These are phyloP conservation scores for Myotis findleyi DNA, from an alignment of 2,797 vertebrate genomes.

Conservation along the genomic window DNA sequence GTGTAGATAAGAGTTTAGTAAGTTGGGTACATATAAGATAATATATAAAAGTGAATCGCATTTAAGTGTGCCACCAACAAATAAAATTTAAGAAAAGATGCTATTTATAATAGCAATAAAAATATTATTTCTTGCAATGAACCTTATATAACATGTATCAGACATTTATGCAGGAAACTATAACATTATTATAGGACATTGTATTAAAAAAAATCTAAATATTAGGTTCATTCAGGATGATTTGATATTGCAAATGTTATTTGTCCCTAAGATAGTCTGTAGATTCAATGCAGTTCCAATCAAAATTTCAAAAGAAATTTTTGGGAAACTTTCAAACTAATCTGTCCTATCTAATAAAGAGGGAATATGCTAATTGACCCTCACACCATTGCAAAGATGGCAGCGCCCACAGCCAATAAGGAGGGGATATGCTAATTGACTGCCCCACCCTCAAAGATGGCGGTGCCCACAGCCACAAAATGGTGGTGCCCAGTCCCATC, in stretches of 20 bases:
- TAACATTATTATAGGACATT: neutral
- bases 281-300: neutral
- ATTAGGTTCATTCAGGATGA: neutral
- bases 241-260: neutral
- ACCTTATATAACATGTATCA: neutral
- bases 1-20: neutral
- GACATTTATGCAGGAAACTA: neutral
- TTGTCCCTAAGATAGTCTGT: neutral
- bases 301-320: neutral
- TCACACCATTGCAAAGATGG: no score
- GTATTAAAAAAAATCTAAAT: neutral
- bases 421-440: no score
- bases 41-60: neutral
- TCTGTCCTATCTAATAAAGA: neutral
- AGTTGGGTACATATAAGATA: neutral
- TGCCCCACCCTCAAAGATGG: no score
- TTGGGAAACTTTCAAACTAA: conserved; percentile 24
- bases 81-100: conserved; percentile 1
- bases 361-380: no score
- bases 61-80: neutral
- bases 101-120: neutral
- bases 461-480: no score
- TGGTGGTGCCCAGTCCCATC: no score
- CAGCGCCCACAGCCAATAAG: no score
- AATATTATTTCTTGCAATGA: neutral